Evolutionary conservation across 2,888 invertebrate genomes (phyloP).

Genomic region (Mesoligia furuncula): DNA sequence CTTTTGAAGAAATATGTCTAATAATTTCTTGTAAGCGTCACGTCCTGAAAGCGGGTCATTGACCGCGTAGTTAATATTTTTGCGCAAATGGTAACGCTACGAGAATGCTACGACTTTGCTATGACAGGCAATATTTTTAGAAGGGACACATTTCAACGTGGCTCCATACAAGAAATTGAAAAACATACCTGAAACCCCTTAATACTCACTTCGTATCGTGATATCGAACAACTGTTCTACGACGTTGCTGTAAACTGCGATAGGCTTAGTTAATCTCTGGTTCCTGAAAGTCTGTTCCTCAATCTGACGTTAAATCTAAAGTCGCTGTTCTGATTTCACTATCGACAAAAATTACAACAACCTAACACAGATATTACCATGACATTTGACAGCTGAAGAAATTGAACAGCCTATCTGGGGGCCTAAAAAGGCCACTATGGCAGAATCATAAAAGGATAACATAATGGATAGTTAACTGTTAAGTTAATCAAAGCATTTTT

Average conservation of each 20-base stretch:
- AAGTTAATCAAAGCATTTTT: no score
- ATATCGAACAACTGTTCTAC: not conserved
- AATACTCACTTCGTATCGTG: not conserved
- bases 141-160: not conserved
- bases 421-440: no score
- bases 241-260: slow-evolving; percentile 3
- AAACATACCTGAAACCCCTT: not conserved
- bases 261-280: slow-evolving; percentile 17
- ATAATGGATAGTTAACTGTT: no score
- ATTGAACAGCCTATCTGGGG: slow-evolving; percentile 22
- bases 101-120: not conserved
- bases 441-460: no score
- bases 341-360: not conserved
- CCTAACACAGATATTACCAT: not conserved
- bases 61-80: slow-evolving; percentile 19
- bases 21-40: not conserved
- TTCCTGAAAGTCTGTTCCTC: slow-evolving; percentile 13
- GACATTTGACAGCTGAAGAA: not conserved
- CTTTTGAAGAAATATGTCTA: slow-evolving; percentile 8
- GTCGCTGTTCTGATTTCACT: no score
- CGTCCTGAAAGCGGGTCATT: not conserved
- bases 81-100: not conserved
- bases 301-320: not conserved
- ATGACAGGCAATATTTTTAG: slow-evolving; percentile 7
- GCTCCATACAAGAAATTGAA: not conserved